Percentiles rank a stretch among this genome's conserved stretches.
phyloP scores from a whole-genome alignment of 2,113 vertebrate species.

The Lampris incognitus region DNA sequence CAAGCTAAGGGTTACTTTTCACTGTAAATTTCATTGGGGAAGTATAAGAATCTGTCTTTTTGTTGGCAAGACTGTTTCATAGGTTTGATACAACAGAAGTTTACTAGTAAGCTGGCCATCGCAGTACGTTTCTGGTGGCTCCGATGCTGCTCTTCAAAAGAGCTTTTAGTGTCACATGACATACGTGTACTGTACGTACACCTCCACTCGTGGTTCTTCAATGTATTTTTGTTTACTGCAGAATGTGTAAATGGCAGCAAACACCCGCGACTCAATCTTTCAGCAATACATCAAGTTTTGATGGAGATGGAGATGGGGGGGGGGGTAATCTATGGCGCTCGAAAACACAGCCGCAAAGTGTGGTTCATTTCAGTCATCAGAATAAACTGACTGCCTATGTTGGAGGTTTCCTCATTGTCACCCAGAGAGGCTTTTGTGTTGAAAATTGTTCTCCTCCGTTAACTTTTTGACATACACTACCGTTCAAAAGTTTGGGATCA shows the following conservation, averaged over 20 bases:
- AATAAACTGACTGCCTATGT: slow-evolving; percentile 17
- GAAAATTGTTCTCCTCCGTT: slow-evolving; percentile 10
- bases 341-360: slow-evolving; percentile 3
- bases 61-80: neutral
- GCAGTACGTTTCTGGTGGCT: neutral
- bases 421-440: neutral
- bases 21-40: neutral
- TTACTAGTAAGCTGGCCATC: neutral
- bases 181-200: slow-evolving; percentile 11
- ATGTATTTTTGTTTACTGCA: slow-evolving; percentile 50
- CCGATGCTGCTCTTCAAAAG: neutral
- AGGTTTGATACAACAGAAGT: neutral
- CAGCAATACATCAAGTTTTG: slow-evolving; percentile 54
- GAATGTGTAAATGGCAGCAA: slow-evolving; percentile 24
- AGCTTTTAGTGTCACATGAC: slow-evolving; percentile 20
- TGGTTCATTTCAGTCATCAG: neutral
- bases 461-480: slow-evolving; percentile 7
- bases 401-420: slow-evolving; percentile 29
- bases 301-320: neutral
- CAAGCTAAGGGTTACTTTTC: slow-evolving; percentile 26
- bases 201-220: slow-evolving; percentile 7
- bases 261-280: slow-evolving; percentile 31
- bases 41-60: neutral
- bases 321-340: slow-evolving; percentile 30
- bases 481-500: no score